phyloP scores from a whole-genome alignment of 1,140 invertebrate genomes.

The Lepidurus couesii region DNA sequence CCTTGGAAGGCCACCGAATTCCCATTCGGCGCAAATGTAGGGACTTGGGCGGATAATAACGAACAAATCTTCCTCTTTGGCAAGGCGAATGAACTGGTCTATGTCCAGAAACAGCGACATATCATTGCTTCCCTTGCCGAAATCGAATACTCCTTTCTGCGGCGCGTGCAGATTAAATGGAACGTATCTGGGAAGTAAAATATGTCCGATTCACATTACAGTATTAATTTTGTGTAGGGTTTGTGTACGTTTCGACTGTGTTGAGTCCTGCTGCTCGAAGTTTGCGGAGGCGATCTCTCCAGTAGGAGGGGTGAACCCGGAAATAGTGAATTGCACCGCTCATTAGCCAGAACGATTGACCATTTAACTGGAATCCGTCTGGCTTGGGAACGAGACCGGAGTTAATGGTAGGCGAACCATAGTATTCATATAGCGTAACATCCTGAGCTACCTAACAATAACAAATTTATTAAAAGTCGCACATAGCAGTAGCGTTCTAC shows the following conservation, averaged over 20 bases:
- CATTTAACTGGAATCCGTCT: slow-evolving; percentile 44
- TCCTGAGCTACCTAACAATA: neutral
- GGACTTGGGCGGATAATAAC: slow-evolving; percentile 46
- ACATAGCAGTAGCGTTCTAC: neutral
- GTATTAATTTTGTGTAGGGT: neutral
- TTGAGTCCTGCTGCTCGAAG: slow-evolving; percentile 51
- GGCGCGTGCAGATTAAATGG: slow-evolving; percentile 54
- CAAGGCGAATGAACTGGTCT: slow-evolving; percentile 41
- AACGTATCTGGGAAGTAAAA: slow-evolving; percentile 46
- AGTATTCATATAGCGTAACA: slow-evolving; percentile 41
- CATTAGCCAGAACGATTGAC: slow-evolving; percentile 42
- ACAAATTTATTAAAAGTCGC: neutral
- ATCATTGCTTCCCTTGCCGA: slow-evolving; percentile 38
- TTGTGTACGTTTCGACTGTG: slow-evolving; percentile 50
- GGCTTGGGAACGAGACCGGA: slow-evolving; percentile 36
- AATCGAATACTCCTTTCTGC: slow-evolving; percentile 44
- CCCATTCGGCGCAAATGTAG: slow-evolving; percentile 49
- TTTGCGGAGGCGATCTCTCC: slow-evolving; percentile 51
- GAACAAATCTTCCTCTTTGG: slow-evolving; percentile 44
- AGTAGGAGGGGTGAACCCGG: slow-evolving; percentile 49
- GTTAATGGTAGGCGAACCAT: slow-evolving; percentile 37
- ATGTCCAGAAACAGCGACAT: slow-evolving; percentile 38
- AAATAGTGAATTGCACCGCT: slow-evolving; percentile 54
- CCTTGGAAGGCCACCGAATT: slow-evolving; percentile 45
- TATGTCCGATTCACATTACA: neutral